Percentiles rank a stretch among this genome's conserved stretches.
Conservation (phyloP, 2,888 invertebrate species). For the Scrobipalpa atriplicella region DNA sequence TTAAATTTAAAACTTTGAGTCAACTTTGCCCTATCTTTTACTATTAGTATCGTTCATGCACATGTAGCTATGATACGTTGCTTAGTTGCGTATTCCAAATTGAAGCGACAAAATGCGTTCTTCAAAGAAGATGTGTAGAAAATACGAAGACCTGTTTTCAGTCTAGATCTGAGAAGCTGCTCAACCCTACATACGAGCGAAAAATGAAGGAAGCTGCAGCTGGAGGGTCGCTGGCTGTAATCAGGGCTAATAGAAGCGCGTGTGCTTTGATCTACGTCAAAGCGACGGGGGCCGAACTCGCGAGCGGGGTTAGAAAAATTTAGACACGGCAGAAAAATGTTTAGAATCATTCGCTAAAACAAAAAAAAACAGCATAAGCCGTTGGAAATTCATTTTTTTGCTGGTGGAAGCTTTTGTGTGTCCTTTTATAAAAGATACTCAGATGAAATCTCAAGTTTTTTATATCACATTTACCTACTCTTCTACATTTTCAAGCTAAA, state of each 20-base stretch:
- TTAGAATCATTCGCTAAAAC: background rate
- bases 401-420: too few relatives aligned
- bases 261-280: slow-evolving; percentile 80
- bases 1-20: too few relatives aligned
- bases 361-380: background rate
- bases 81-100: too few relatives aligned
- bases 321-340: slow-evolving; percentile 46
- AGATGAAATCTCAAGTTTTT: too few relatives aligned
- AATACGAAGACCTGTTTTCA: background rate
- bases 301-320: slow-evolving; percentile 44
- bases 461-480: too few relatives aligned
- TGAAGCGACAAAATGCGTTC: too few relatives aligned
- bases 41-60: too few relatives aligned
- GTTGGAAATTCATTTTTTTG: too few relatives aligned
- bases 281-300: slow-evolving; percentile 70
- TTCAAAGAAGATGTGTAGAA: background rate
- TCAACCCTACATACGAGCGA: background rate
- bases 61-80: too few relatives aligned
- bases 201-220: slow-evolving; percentile 37
- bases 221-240: slow-evolving; percentile 66
- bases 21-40: too few relatives aligned
- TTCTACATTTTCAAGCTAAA: too few relatives aligned
- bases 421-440: too few relatives aligned
- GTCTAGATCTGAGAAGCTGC: background rate
- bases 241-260: slow-evolving; percentile 82